phyloP scores from a whole-genome alignment of 2,888 invertebrate species.

The Lordiphosa andalusiaca region DNA sequence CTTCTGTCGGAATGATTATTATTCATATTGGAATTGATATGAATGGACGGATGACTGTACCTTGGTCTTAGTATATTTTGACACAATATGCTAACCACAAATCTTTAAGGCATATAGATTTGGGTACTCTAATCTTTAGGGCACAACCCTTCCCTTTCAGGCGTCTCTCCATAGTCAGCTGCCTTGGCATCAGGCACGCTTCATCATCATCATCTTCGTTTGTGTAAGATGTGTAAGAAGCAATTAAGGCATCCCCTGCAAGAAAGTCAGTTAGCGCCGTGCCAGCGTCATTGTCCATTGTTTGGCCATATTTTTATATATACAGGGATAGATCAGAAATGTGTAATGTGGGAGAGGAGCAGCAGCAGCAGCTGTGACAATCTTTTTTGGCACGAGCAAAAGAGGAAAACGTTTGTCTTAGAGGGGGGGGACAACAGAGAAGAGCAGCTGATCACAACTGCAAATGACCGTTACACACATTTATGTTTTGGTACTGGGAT shows the following conservation, averaged over 20 bases:
- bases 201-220: constrained; percentile 58
- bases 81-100: constrained; percentile 43
- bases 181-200: constrained; percentile 66
- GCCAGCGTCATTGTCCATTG: constrained; percentile 43
- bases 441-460: constrained; percentile 49
- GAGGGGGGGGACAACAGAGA: constrained; percentile 1
- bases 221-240: constrained; percentile 59
- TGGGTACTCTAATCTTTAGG: constrained; percentile 45
- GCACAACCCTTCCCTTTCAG: constrained; percentile 47
- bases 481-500: no score
- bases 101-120: constrained; percentile 49
- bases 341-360: constrained; percentile 23
- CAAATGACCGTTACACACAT: constrained; percentile 28
- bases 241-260: constrained; percentile 54
- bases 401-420: constrained; percentile 34
- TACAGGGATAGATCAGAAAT: neutral
- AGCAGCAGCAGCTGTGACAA: constrained; percentile 66
- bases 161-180: constrained; percentile 41
- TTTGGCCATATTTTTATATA: constrained; percentile 20
- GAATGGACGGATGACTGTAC: constrained; percentile 54
- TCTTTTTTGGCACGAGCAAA: constrained; percentile 52
- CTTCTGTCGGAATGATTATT: constrained; percentile 54
- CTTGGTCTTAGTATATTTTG: constrained; percentile 22
- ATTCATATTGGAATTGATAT: constrained; percentile 67
- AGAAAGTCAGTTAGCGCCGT: constrained; percentile 60